Evolutionary conservation across 1,140 invertebrate genomes (phyloP).

Genomic region (Microvelia longipes): DNA sequence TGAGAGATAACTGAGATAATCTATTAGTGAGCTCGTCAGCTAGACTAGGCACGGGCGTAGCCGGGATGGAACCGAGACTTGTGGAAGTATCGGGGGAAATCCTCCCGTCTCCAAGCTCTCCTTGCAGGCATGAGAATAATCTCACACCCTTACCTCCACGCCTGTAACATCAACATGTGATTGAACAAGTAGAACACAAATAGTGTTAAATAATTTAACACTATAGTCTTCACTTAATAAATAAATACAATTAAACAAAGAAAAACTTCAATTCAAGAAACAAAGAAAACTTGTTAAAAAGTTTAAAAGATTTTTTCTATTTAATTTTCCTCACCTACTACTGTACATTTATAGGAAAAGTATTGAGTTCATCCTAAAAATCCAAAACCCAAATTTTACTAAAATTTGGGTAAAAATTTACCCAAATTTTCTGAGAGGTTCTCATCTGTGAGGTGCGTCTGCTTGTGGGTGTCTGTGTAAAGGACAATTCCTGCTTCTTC

Average conservation of each 20-base stretch:
- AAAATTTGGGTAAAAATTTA: no score
- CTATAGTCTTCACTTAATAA: no score
- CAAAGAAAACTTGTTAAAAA: background rate
- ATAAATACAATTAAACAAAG: background rate
- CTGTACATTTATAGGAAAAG: background rate
- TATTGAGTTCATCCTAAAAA: no score
- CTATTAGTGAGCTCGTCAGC: background rate
- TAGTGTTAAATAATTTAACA: no score
- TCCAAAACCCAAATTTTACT: no score
- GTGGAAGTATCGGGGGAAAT: background rate
- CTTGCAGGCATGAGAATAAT: slow-evolving; percentile 41
- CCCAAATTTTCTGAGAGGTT: no score
- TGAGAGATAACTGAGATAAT: background rate
- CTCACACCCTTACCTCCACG: slow-evolving; percentile 31
- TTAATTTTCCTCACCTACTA: background rate
- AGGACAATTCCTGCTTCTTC: no score
- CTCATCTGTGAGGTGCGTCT: no score
- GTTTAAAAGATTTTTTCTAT: background rate
- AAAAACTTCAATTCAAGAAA: background rate
- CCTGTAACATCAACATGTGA: background rate
- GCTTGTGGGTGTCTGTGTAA: no score
- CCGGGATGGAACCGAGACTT: background rate
- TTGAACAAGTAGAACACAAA: no score
- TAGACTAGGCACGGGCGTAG: slow-evolving; percentile 1
- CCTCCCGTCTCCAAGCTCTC: slow-evolving; percentile 29